These are phyloP conservation scores for Antitype chi DNA, from an alignment of 2,888 invertebrate genomes.

Conservation along the genomic window DNA sequence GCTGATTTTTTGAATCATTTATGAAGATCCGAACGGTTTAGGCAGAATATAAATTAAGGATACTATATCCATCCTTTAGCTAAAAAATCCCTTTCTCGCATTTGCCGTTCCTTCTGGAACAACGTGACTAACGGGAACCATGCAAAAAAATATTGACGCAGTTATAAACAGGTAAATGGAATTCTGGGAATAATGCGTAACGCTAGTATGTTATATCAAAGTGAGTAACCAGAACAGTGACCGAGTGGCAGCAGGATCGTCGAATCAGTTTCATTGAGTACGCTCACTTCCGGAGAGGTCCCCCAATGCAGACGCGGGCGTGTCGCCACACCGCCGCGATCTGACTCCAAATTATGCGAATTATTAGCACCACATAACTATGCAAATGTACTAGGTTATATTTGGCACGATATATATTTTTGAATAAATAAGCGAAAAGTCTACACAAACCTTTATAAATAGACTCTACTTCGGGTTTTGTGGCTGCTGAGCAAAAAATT, in stretches of 20 bases:
- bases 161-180: constrained; percentile 15
- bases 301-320: constrained; percentile 79
- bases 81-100: not conserved
- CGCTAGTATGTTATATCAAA: constrained; percentile 42
- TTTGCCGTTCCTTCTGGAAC: too few species aligned
- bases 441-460: not conserved
- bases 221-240: constrained; percentile 88
- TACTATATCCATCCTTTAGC: not conserved
- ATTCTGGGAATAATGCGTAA: constrained; percentile 49
- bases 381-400: constrained; percentile 35
- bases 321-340: constrained; percentile 71
- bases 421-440: not conserved
- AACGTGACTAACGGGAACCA: not conserved
- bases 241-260: constrained; percentile 83
- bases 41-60: not conserved
- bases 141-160: not conserved
- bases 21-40: not conserved
- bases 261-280: constrained; percentile 87
- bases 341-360: constrained; percentile 63
- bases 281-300: constrained; percentile 87
- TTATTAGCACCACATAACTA: constrained; percentile 65
- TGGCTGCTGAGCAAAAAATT: not conserved
- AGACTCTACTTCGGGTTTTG: not conserved
- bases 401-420: not conserved
- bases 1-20: not conserved